Percentiles rank a stretch among this genome's conserved stretches.
phyloP scores from a whole-genome alignment of 2,888 invertebrate species.

The Platypus cylindrus region DNA sequence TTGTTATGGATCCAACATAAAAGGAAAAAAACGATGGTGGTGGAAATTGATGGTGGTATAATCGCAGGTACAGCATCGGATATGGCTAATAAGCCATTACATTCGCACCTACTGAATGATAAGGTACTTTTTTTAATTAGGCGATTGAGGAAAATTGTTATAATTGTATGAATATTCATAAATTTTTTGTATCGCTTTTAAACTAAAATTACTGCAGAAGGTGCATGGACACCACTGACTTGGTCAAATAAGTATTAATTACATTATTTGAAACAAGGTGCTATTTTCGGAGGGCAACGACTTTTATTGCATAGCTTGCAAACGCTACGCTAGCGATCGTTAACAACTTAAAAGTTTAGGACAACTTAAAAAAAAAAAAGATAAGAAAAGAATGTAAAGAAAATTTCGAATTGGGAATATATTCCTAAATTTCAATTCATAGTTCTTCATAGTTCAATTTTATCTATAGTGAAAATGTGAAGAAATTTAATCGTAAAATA shows the following conservation, averaged over 20 bases:
- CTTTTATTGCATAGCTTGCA: conserved; percentile 15
- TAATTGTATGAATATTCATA: background rate
- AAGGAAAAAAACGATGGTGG: conserved; percentile 33
- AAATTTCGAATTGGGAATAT: conserved; percentile 9
- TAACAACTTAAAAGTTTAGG: conserved; percentile 24
- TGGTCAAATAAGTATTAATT: conserved; percentile 21
- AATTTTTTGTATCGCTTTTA: background rate
- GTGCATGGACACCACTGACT: conserved; percentile 13
- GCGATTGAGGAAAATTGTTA: background rate
- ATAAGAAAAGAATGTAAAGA: conserved; percentile 13
- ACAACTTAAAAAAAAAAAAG: conserved; percentile 29
- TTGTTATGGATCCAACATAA: conserved; percentile 43
- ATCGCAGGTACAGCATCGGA: conserved; percentile 31
- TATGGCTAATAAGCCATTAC: conserved; percentile 32
- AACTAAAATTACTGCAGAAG: background rate
- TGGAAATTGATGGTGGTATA: conserved; percentile 34
- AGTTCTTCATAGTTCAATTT: too few species aligned
- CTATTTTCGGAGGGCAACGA: conserved; percentile 17
- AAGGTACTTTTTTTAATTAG: too few species aligned
- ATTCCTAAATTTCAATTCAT: conserved; percentile 7
- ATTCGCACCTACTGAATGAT: conserved; percentile 32
- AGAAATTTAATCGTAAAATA: too few species aligned
- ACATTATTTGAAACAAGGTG: conserved; percentile 21
- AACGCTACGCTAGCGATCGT: conserved; percentile 23
- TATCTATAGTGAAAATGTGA: too few species aligned